Evolutionary conservation across 2,113 vertebrate genomes (phyloP).

Genomic region (Tragelaphus scriptus): DNA sequence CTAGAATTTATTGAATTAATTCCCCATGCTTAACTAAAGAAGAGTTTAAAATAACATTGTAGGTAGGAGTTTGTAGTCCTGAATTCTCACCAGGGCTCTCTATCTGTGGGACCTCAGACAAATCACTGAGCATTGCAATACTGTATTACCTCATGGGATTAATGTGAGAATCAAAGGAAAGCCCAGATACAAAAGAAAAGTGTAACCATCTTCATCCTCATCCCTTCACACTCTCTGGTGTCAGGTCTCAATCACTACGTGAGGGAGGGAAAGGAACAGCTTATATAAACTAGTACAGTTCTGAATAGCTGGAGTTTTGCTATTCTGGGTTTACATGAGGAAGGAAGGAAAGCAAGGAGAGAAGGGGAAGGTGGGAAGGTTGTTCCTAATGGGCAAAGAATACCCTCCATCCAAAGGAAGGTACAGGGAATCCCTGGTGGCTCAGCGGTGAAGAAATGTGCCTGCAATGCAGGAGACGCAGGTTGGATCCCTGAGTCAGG

Average conservation of each 20-base stretch:
- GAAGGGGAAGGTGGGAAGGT: background rate
- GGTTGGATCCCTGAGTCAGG: background rate
- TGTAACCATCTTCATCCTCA: background rate
- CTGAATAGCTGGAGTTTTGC: background rate
- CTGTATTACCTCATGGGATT: background rate
- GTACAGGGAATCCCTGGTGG: background rate
- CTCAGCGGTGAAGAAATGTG: background rate
- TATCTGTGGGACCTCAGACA: background rate
- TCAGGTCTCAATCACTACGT: background rate
- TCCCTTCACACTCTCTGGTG: background rate
- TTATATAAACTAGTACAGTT: background rate
- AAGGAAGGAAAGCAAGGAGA: background rate
- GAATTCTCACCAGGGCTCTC: background rate
- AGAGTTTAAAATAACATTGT: background rate
- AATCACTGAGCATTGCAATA: background rate
- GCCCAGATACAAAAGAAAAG: background rate
- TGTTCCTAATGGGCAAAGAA: conserved; percentile 9
- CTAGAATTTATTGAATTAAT: background rate
- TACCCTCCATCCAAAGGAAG: background rate
- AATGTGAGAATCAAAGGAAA: background rate
- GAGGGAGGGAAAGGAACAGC: background rate
- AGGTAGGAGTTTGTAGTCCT: background rate
- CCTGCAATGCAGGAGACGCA: background rate
- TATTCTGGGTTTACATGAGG: background rate
- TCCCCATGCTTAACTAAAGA: background rate